Evolutionary conservation across 2,888 invertebrate species (phyloP).

Genomic region (Drosophila trichaetosa): DNA sequence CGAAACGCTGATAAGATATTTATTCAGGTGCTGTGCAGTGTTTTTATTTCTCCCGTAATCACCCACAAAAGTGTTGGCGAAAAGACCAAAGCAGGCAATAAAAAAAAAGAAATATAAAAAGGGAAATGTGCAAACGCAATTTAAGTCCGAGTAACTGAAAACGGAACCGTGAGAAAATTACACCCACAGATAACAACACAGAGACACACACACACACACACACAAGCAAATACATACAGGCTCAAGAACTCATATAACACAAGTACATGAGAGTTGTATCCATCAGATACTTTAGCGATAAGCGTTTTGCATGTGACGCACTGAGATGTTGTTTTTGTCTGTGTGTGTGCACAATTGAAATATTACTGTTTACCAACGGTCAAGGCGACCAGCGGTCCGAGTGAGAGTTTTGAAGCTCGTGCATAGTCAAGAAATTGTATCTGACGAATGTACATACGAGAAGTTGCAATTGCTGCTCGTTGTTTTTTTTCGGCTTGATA

Average conservation of each 20-base stretch:
- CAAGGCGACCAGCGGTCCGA: conserved; percentile 34
- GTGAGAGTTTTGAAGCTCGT: conserved; percentile 73
- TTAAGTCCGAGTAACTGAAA: conserved; percentile 72
- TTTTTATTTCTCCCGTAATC: conserved; percentile 60
- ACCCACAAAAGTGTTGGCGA: conserved; percentile 75
- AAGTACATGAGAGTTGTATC: conserved; percentile 35
- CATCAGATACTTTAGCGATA: conserved; percentile 63
- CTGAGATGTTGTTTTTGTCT: conserved; percentile 23
- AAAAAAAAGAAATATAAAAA: conserved; percentile 40
- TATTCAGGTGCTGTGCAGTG: conserved; percentile 69
- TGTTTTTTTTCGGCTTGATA: conserved; percentile 47
- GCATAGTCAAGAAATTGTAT: conserved; percentile 62
- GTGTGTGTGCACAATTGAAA: conserved; percentile 58
- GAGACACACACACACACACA: conserved; percentile 8
- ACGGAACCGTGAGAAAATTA: conserved; percentile 81
- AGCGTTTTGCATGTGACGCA: conserved; percentile 75
- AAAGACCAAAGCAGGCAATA: conserved; percentile 51
- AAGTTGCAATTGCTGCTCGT: conserved; percentile 17
- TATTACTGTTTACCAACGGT: conserved; percentile 66
- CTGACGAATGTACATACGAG: conserved; percentile 52
- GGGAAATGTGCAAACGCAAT: conserved; percentile 77
- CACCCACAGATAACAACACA: conserved; percentile 75
- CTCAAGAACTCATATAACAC: conserved; percentile 36
- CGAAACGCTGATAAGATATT: conserved; percentile 74
- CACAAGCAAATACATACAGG: conserved; percentile 2